These are phyloP conservation scores for Heliconius cydno DNA, from an alignment of 2,888 invertebrate species.

Conservation along the genomic window DNA sequence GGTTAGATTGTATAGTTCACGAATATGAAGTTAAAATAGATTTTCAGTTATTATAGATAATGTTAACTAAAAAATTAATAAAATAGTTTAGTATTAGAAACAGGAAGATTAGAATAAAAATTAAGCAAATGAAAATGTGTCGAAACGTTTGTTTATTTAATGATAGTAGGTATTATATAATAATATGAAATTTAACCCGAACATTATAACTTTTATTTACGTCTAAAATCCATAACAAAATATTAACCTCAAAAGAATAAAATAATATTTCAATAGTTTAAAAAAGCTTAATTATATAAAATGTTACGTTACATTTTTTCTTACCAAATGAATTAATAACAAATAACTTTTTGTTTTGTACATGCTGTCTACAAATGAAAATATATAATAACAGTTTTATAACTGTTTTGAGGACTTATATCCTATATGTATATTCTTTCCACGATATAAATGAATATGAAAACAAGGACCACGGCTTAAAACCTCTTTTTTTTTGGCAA, in stretches of 20 bases:
- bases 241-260: neutral
- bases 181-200: slow-evolving; percentile 2
- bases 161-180: neutral
- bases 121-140: slow-evolving; percentile 21
- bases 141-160: neutral
- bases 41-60: neutral
- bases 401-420: too few species aligned
- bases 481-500: neutral
- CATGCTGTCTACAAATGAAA: too few species aligned
- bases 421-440: too few species aligned
- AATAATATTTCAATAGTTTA: neutral
- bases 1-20: slow-evolving; percentile 55
- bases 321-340: too few species aligned
- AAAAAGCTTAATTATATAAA: too few species aligned
- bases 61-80: neutral
- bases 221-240: slow-evolving; percentile 25
- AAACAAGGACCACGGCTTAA: neutral
- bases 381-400: too few species aligned
- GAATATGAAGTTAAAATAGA: neutral
- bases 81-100: neutral
- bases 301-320: too few species aligned
- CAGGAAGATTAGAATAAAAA: neutral
- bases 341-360: too few species aligned
- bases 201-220: neutral
- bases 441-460: too few species aligned